A percentile compares a stretch with the other conserved stretches of the same genome.
These are phyloP conservation scores for Alcedo atthis DNA, from an alignment of 2,797 vertebrate species.

Conservation along the genomic window DNA sequence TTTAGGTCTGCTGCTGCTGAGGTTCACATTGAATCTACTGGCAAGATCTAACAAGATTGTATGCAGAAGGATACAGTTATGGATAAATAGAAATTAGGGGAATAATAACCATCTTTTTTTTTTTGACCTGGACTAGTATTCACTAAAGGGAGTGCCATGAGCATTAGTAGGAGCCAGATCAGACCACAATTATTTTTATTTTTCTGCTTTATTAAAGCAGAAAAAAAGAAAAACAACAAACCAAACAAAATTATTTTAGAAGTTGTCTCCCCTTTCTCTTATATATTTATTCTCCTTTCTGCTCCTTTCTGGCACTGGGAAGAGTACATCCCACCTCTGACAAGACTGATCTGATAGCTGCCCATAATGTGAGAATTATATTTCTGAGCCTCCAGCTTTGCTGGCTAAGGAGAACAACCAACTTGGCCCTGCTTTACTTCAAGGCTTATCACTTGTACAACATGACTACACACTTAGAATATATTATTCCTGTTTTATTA, in stretches of 20 bases:
- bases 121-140: background rate
- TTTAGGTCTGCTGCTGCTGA: background rate
- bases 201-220: constrained; percentile 27
- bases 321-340: background rate
- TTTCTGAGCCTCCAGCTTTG: background rate
- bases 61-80: background rate
- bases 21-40: background rate
- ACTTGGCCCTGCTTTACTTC: background rate
- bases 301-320: background rate
- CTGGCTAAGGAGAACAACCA: background rate
- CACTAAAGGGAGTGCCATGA: constrained; percentile 15
- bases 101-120: constrained; percentile 38
- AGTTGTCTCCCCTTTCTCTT: background rate
- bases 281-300: background rate
- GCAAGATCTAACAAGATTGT: background rate
- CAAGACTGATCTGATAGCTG: background rate
- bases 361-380: background rate
- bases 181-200: constrained; percentile 29
- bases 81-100: background rate
- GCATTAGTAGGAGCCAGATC: background rate
- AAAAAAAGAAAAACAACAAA: background rate
- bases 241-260: background rate
- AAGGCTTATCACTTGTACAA: fast-evolving
- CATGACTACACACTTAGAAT: background rate
- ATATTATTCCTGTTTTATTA: background rate